Evolutionary conservation across 2,888 invertebrate species (phyloP).

Genomic region (Apodemia zela): DNA sequence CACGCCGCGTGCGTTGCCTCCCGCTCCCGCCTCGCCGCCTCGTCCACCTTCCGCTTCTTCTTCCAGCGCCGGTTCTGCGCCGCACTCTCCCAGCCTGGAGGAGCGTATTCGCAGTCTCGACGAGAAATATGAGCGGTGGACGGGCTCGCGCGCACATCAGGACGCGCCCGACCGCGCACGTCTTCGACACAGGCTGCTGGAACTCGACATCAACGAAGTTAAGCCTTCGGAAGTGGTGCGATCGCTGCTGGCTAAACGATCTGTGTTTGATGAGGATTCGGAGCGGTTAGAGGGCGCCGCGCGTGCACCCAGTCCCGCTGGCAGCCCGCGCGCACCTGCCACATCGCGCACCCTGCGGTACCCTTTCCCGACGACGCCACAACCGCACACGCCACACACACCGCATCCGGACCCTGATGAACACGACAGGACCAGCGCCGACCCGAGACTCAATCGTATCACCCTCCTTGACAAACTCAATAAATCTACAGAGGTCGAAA

Average conservation of each 20-base stretch:
- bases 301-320: slow-evolving; percentile 86
- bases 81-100: slow-evolving; percentile 89
- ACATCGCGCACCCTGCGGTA: slow-evolving; percentile 51
- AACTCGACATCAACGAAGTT: slow-evolving; percentile 88
- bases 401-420: slow-evolving; percentile 41
- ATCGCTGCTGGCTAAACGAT: slow-evolving; percentile 93
- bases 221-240: slow-evolving; percentile 97
- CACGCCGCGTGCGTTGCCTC: slow-evolving; percentile 66
- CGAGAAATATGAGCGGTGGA: slow-evolving; percentile 96
- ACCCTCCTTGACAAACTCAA: slow-evolving; percentile 40
- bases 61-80: slow-evolving; percentile 86
- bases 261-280: slow-evolving; percentile 97
- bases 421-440: slow-evolving; percentile 23
- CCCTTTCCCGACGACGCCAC: slow-evolving; percentile 68
- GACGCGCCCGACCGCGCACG: slow-evolving; percentile 81
- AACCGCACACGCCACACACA: slow-evolving; percentile 76
- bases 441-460: slow-evolving; percentile 30
- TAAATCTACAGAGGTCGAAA: slow-evolving; percentile 48
- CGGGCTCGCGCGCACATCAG: slow-evolving; percentile 81
- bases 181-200: slow-evolving; percentile 87
- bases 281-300: slow-evolving; percentile 94
- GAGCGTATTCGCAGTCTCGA: slow-evolving; percentile 95
- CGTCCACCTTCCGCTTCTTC: slow-evolving; percentile 87
- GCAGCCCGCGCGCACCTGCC: slow-evolving; percentile 56
- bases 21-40: slow-evolving; percentile 83